Evolutionary conservation across 2,113 vertebrate species (phyloP).

Genomic region (Psilopogon haemacephalus): DNA sequence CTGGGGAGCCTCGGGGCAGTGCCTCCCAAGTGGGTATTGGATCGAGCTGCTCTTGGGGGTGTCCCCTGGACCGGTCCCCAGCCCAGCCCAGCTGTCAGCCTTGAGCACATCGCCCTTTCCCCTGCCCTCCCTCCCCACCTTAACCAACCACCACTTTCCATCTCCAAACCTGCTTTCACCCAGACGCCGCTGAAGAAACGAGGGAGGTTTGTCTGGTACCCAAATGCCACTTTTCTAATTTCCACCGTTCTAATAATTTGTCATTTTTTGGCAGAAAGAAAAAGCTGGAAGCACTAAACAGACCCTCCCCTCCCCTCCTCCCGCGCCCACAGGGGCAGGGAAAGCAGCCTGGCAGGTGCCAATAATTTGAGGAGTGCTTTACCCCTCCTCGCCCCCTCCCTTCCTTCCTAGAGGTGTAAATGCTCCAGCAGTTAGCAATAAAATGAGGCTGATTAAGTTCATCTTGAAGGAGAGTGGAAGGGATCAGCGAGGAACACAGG

Average conservation of each 20-base stretch:
- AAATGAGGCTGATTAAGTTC: constrained; percentile 33
- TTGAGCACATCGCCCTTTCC: neutral
- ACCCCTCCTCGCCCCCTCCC: neutral
- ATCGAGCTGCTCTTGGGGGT: neutral
- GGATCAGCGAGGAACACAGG: neutral
- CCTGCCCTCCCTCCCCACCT: neutral
- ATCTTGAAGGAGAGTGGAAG: neutral
- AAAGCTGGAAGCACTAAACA: constrained; percentile 14
- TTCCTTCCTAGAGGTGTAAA: neutral
- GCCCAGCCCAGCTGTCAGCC: neutral
- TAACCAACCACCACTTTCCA: neutral
- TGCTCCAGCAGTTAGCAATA: neutral
- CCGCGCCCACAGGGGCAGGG: neutral
- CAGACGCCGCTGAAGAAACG: neutral
- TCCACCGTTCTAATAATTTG: constrained; percentile 35
- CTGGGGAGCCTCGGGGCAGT: rapidly evolving
- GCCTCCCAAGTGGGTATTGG: rapidly evolving
- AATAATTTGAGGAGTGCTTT: neutral
- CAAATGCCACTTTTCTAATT: constrained; percentile 46
- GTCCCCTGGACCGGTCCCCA: rapidly evolving
- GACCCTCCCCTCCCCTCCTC: constrained; percentile 15
- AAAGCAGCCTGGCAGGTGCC: neutral
- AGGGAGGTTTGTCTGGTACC: neutral
- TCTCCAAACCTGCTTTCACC: neutral
- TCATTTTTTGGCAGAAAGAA: constrained; percentile 8